A percentile compares a stretch with the other conserved stretches of the same genome.
Evolutionary conservation across 2,888 invertebrate genomes (phyloP).

Genomic region (Trachelus troglodyta): DNA sequence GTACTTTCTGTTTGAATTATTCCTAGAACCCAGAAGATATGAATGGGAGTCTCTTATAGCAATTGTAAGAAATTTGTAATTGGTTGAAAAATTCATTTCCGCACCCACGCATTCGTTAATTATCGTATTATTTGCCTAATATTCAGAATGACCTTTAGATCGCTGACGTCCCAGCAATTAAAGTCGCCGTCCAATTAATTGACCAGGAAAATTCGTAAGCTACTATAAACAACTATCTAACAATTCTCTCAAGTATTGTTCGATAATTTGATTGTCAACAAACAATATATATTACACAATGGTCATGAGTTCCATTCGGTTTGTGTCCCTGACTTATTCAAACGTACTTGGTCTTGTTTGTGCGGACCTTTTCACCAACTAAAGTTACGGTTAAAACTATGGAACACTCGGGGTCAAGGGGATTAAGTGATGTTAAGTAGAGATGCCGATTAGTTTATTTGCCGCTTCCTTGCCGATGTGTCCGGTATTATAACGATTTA

Average conservation of each 20-base stretch:
- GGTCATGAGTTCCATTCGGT: too few species aligned
- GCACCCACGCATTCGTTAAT: conserved; percentile 11
- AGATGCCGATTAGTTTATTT: conserved; percentile 49
- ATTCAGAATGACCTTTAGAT: not conserved
- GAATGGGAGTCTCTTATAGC: too few species aligned
- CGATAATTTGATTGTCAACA: too few species aligned
- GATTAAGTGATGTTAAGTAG: conserved; percentile 54
- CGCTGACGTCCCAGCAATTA: not conserved
- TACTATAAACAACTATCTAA: too few species aligned
- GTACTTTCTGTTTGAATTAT: too few species aligned
- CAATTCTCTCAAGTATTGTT: too few species aligned
- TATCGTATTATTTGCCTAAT: not conserved
- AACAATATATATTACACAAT: too few species aligned
- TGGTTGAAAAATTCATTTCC: conserved; percentile 16
- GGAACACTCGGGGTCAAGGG: conserved; percentile 37
- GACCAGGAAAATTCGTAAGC: too few species aligned
- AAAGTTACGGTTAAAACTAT: conserved; percentile 39
- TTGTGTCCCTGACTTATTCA: too few species aligned
- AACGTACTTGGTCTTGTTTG: conserved; percentile 31
- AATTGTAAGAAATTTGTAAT: not conserved
- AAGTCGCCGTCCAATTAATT: not conserved
- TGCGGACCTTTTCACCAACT: conserved; percentile 23
- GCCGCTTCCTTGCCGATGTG: conserved; percentile 49
- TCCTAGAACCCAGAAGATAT: too few species aligned
- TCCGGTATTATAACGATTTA: conserved; percentile 4